These are phyloP conservation scores for Ictalurus punctatus DNA, from an alignment of 2,113 vertebrate species.

Conservation along the genomic window DNA sequence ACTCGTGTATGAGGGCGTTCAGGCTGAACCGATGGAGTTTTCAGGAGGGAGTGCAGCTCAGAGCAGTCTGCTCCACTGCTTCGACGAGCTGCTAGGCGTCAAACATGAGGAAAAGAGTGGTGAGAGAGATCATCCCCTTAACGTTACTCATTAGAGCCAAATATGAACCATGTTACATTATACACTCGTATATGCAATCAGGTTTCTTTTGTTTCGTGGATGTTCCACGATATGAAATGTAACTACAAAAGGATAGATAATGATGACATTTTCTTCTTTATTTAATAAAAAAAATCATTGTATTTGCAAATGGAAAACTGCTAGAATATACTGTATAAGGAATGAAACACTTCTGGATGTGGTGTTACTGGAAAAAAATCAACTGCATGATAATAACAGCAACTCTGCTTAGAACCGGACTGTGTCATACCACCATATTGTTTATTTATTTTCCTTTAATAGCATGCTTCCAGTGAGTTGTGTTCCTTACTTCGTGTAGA, in stretches of 20 bases:
- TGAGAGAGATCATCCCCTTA: conserved; percentile 62
- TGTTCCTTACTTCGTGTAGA: not conserved
- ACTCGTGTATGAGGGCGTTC: conserved; percentile 83
- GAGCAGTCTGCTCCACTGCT: conserved; percentile 85
- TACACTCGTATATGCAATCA: no score
- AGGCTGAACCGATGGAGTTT: conserved; percentile 70
- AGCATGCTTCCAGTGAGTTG: not conserved
- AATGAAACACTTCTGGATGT: not conserved
- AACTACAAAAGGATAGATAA: not conserved
- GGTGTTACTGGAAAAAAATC: not conserved
- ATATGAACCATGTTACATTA: not conserved
- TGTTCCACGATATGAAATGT: not conserved
- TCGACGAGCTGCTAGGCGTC: conserved; percentile 85
- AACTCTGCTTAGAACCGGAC: not conserved
- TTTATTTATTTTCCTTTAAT: not conserved
- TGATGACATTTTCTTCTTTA: not conserved
- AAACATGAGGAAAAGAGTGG: conserved; percentile 73
- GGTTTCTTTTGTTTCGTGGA: no score
- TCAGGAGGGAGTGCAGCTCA: conserved; percentile 90
- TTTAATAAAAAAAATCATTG: not conserved
- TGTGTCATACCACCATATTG: not conserved
- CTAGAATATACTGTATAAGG: no score
- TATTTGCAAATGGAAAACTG: not conserved
- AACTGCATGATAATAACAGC: not conserved
- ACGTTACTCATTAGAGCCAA: not conserved